phyloP scores from a whole-genome alignment of 1,140 invertebrate genomes.

The Tachypleus tridentatus region DNA sequence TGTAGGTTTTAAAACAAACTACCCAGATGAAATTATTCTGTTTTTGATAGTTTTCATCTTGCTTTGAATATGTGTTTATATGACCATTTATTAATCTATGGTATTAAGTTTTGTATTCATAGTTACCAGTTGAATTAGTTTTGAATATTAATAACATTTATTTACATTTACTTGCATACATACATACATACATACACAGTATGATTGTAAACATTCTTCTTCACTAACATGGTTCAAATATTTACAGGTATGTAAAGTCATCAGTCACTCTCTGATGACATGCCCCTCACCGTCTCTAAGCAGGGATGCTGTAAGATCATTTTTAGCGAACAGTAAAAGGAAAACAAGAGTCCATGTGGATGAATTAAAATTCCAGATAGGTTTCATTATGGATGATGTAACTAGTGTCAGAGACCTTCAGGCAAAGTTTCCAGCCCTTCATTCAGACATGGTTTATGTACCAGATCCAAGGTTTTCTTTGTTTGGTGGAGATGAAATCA shows the following conservation, averaged over 20 bases:
- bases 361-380: conserved; percentile 44
- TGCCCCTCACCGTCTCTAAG: conserved; percentile 77
- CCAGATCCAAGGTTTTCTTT: conserved; percentile 82
- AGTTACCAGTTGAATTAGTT: too few relatives aligned
- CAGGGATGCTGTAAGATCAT: conserved; percentile 8
- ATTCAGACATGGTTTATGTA: conserved; percentile 70
- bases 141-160: too few relatives aligned
- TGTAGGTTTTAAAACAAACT: too few relatives aligned
- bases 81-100: too few relatives aligned
- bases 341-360: conserved; percentile 22
- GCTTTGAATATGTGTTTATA: too few relatives aligned
- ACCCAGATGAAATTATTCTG: too few relatives aligned
- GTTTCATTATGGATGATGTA: conserved; percentile 94
- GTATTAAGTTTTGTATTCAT: too few relatives aligned
- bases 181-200: too few relatives aligned
- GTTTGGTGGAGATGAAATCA: conserved; percentile 44
- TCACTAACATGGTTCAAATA: too few relatives aligned
- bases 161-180: too few relatives aligned
- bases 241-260: conserved; percentile 50
- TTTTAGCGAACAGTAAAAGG: conserved; percentile 1
- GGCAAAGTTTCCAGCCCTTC: conserved; percentile 65
- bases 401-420: conserved; percentile 73
- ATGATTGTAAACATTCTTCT: too few relatives aligned
- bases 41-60: too few relatives aligned
- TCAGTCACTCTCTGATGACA: conserved; percentile 83